These are phyloP conservation scores for Callosobruchus maculatus DNA, from an alignment of 2,888 invertebrate genomes.

Conservation along the genomic window DNA sequence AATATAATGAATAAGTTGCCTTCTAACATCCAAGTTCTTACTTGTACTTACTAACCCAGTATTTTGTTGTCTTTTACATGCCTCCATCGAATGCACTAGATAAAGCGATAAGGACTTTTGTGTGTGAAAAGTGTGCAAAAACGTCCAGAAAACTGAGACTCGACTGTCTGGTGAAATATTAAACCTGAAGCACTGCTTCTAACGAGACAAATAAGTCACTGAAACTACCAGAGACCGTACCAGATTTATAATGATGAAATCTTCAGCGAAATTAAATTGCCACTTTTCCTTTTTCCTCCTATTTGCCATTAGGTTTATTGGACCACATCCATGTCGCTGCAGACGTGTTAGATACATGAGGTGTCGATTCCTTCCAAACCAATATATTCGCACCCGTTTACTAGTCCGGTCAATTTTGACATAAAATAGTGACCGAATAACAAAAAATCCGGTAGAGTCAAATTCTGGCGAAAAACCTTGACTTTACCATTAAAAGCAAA, in stretches of 20 bases:
- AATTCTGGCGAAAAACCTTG: no score
- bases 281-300: constrained; percentile 29
- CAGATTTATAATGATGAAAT: constrained; percentile 48
- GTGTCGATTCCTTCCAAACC: not conserved
- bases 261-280: constrained; percentile 47
- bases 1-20: no score
- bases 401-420: no score
- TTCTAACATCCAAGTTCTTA: no score
- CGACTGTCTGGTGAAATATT: not conserved
- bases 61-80: no score
- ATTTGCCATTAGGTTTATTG: constrained; percentile 17
- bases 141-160: not conserved
- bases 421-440: no score
- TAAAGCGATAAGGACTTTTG: no score
- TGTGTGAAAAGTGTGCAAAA: not conserved
- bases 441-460: no score
- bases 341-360: not conserved
- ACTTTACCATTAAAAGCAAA: no score
- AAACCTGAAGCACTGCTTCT: constrained; percentile 1
- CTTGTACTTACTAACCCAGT: no score
- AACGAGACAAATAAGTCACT: constrained; percentile 37
- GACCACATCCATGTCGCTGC: constrained; percentile 6
- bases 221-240: constrained; percentile 42
- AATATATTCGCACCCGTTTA: not conserved
- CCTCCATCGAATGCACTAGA: no score